Percentiles rank a stretch among this genome's conserved stretches.
Conservation (phyloP, 2,113 vertebrate species). For the Urocynchramus pylzowi region DNA sequence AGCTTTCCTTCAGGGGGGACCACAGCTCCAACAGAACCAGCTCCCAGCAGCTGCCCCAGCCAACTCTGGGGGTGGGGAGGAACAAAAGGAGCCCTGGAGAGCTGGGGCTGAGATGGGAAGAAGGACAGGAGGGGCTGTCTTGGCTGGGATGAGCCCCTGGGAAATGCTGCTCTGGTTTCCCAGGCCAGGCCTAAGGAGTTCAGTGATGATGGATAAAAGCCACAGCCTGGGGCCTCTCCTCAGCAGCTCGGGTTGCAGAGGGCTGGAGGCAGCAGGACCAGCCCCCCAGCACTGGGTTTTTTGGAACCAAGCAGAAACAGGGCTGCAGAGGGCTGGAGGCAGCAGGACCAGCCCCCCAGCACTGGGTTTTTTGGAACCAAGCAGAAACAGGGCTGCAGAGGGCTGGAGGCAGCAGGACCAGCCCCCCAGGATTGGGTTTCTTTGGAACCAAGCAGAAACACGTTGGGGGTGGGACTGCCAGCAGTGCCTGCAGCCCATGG, state of each 20-base stretch:
- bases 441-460: not conserved
- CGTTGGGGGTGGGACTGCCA: not conserved
- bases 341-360: no score
- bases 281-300: constrained; percentile 10
- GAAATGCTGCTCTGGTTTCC: constrained; percentile 4
- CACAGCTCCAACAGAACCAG: not conserved
- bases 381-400: constrained; percentile 23
- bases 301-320: not conserved
- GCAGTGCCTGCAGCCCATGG: not conserved
- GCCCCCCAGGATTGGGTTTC: constrained; percentile 19
- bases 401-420: not conserved
- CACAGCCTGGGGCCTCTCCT: not conserved
- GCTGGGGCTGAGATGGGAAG: not conserved
- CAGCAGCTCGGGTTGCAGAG: constrained; percentile 19
- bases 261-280: not conserved
- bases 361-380: no score
- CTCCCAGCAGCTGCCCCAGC: constrained; percentile 14
- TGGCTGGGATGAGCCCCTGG: not conserved
- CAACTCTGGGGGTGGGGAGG: not conserved
- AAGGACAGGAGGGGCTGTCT: not conserved
- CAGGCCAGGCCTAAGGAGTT: not conserved
- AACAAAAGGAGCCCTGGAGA: not conserved
- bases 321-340: no score
- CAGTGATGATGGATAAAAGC: constrained; percentile 37
- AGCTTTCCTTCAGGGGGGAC: not conserved